Evolutionary conservation across 2,888 invertebrate genomes (phyloP).

Genomic region (Thysanoteuthis rhombus): DNA sequence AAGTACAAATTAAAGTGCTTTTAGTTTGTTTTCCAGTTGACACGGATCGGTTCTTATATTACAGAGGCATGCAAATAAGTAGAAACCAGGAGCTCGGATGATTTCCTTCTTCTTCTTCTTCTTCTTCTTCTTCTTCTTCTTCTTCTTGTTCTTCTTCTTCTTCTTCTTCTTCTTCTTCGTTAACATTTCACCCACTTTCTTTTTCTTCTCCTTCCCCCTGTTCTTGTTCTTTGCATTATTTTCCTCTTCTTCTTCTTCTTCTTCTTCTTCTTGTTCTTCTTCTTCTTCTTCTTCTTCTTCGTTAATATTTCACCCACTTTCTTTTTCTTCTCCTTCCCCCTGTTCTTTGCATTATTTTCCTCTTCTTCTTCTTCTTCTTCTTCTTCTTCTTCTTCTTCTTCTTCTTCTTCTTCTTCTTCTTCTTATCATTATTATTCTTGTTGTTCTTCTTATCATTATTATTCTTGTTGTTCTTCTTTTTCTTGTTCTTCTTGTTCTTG

Average conservation of each 20-base stretch:
- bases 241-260: not conserved
- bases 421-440: not conserved
- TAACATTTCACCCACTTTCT: not conserved
- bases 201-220: not conserved
- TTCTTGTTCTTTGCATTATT: not conserved
- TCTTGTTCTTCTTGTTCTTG: fast-evolving
- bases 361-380: no score
- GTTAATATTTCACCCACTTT: fast-evolving
- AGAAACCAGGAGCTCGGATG: no score
- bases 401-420: not conserved
- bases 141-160: not conserved
- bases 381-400: not conserved
- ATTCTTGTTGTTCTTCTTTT: not conserved
- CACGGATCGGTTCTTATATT: no score
- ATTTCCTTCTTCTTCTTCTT: not conserved
- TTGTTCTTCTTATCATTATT: not conserved
- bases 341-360: not conserved
- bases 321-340: no score
- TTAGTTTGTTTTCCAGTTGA: no score
- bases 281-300: not conserved
- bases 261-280: no score
- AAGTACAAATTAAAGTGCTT: no score
- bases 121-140: no score
- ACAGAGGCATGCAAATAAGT: no score
- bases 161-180: not conserved